Evolutionary conservation across 2,888 invertebrate genomes (phyloP).

Genomic region (Scaptomyza parva): DNA sequence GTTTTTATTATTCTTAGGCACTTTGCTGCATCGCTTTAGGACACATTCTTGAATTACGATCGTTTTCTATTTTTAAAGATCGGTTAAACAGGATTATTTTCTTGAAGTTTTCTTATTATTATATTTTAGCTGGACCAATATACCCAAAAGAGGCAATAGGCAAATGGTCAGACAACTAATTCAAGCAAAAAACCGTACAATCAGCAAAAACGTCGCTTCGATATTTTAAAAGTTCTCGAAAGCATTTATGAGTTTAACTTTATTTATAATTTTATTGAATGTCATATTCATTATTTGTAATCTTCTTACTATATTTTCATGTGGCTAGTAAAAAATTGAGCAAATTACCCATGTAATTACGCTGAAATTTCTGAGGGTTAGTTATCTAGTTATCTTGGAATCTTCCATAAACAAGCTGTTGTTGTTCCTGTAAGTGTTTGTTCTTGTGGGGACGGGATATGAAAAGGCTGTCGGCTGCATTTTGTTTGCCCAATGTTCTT

Average conservation of each 20-base stretch:
- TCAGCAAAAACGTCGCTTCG: conserved; percentile 6
- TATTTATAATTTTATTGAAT: not conserved
- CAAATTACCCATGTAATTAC: conserved; percentile 77
- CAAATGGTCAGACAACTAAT: conserved; percentile 23
- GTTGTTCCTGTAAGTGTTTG: conserved; percentile 16
- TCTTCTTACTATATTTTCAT: not conserved
- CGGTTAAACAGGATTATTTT: conserved; percentile 69
- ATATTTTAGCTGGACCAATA: conserved; percentile 45
- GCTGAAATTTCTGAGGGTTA: conserved; percentile 68
- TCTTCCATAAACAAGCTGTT: conserved; percentile 48
- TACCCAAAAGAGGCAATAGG: conserved; percentile 34
- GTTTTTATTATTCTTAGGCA: conserved; percentile 47
- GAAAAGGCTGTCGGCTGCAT: conserved; percentile 70
- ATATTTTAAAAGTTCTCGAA: too few species aligned
- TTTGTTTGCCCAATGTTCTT: conserved; percentile 69
- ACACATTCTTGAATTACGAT: conserved; percentile 80
- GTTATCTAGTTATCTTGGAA: conserved; percentile 51
- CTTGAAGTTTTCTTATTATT: conserved; percentile 20
- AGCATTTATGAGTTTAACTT: not conserved
- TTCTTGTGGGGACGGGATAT: conserved; percentile 14
- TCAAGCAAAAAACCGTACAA: conserved; percentile 9
- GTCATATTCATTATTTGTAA: not conserved
- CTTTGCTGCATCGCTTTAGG: conserved; percentile 77
- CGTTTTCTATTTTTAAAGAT: conserved; percentile 70
- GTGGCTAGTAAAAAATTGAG: conserved; percentile 14